Percentiles rank a stretch among this genome's conserved stretches.
Conservation (phyloP, 1,140 invertebrate species). For the Phenacoccus solenopsis region DNA sequence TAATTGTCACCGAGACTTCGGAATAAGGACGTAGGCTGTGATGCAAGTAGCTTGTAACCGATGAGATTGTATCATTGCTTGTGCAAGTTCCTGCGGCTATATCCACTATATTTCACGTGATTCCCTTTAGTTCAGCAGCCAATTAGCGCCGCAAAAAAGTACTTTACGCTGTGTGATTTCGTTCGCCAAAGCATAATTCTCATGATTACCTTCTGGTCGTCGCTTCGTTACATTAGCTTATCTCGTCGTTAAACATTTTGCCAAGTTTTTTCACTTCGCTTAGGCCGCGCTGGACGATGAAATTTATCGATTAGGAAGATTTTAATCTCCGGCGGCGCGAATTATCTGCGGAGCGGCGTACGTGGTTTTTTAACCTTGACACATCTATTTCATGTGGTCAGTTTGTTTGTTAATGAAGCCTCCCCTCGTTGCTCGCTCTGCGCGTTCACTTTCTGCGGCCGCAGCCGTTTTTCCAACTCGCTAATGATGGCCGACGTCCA, state of each 20-base stretch:
- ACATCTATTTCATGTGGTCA: neutral
- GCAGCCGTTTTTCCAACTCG: too few species aligned
- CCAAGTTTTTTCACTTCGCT: neutral
- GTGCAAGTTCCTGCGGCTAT: neutral
- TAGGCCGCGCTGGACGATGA: neutral
- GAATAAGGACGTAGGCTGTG: neutral
- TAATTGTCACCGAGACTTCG: slow-evolving; percentile 1
- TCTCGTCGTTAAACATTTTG: neutral
- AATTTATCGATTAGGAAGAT: slow-evolving; percentile 3
- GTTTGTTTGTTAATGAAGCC: neutral
- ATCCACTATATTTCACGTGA: neutral
- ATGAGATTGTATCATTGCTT: neutral
- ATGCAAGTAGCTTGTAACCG: neutral
- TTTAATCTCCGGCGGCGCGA: neutral
- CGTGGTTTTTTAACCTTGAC: neutral
- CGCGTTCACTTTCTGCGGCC: neutral
- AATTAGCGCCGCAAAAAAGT: neutral
- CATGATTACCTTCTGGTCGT: neutral
- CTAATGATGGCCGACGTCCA: neutral
- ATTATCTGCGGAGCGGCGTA: neutral
- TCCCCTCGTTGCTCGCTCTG: neutral
- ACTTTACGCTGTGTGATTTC: neutral
- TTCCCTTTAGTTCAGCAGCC: neutral
- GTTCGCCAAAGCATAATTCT: neutral
- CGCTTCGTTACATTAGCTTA: neutral